Conservation (phyloP, 2,797 vertebrate genomes). For the Eutrigla gurnardus region DNA sequence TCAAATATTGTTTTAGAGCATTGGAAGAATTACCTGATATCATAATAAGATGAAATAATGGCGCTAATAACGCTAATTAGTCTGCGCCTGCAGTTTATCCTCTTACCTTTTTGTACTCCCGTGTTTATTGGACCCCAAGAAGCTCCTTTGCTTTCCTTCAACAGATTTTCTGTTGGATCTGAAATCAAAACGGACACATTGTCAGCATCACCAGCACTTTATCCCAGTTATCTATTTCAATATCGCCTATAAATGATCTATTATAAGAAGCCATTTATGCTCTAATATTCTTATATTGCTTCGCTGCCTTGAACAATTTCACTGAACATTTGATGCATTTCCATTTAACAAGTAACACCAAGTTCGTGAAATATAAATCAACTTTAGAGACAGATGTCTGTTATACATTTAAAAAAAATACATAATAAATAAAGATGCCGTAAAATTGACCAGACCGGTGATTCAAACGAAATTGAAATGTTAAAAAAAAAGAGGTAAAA, state of each 20-base stretch:
- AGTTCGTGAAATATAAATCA: not conserved
- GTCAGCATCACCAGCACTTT: constrained; percentile 11
- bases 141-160: constrained; percentile 94
- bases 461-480: not conserved
- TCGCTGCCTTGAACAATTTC: not conserved
- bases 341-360: not conserved
- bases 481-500: constrained; percentile 1
- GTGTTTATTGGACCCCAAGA: constrained; percentile 93
- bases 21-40: not conserved
- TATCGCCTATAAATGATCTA: rapidly evolving
- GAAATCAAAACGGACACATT: constrained; percentile 64
- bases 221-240: not conserved
- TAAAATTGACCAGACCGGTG: not conserved
- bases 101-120: constrained; percentile 97
- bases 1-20: not conserved
- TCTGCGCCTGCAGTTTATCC: not conserved
- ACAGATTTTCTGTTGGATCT: constrained; percentile 95
- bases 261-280: too few species aligned
- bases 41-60: not conserved
- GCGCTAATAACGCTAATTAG: not conserved
- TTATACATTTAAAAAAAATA: too few species aligned
- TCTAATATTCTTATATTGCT: not conserved
- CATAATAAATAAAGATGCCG: too few species aligned
- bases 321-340: rapidly evolving
- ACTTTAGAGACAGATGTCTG: too few species aligned